Conservation (phyloP, 35 echinoderm and acorn worm genomes). For the Apostichopus parvimensis region DNA sequence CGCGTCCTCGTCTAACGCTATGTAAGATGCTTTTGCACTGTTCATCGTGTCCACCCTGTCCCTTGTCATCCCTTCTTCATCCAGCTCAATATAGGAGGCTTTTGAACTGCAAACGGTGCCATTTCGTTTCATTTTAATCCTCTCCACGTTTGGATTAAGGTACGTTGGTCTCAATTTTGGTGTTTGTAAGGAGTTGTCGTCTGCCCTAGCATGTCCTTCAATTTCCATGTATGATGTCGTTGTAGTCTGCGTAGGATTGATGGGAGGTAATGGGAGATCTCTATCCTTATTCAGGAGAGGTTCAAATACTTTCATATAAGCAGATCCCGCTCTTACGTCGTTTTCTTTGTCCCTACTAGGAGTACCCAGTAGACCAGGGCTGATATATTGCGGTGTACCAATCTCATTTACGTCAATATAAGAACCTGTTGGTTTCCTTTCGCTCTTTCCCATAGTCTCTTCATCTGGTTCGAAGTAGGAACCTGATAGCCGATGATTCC, state of each 20-base stretch:
- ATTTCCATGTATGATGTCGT: not conserved
- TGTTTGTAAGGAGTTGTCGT: not conserved
- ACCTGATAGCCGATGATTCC: not conserved
- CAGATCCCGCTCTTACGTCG: too few species aligned
- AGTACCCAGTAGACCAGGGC: not conserved
- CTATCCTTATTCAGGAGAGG: too few species aligned
- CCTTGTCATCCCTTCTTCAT: not conserved
- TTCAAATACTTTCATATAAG: too few species aligned
- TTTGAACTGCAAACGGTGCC: not conserved
- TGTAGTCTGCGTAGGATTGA: too few species aligned
- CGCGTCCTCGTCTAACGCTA: not conserved
- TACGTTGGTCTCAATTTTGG: not conserved
- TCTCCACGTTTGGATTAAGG: not conserved
- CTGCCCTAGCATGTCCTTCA: not conserved
- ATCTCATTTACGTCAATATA: not conserved
- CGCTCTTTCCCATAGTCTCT: not conserved
- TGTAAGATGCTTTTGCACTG: not conserved
- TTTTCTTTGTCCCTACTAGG: too few species aligned
- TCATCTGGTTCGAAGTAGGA: not conserved
- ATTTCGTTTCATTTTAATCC: not conserved
- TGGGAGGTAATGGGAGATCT: too few species aligned
- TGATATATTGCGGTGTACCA: not conserved
- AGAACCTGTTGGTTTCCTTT: not conserved
- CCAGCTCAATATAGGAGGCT: not conserved
- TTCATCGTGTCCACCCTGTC: not conserved